Percentiles rank a stretch among this genome's conserved stretches.
phyloP scores from a whole-genome alignment of 2,888 invertebrate species.

The Gymnosoma rotundatum region DNA sequence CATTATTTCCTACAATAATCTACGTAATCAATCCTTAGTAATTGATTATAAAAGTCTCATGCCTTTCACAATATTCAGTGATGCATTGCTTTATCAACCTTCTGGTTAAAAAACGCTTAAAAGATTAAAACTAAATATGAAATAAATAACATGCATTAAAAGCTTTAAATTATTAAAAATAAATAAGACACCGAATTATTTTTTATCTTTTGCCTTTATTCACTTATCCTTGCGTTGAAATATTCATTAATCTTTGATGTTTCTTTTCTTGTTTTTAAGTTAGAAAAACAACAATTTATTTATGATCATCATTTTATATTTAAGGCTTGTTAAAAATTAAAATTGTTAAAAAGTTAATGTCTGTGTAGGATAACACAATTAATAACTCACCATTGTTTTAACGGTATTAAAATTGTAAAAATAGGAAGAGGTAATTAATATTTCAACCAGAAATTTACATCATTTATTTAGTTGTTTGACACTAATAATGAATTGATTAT shows the following conservation, averaged over 20 bases:
- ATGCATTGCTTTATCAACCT: too few species aligned
- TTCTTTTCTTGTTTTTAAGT: background rate
- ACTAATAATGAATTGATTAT: background rate
- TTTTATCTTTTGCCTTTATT: conserved; percentile 16
- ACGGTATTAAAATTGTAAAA: background rate
- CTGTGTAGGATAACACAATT: background rate
- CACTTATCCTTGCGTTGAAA: background rate
- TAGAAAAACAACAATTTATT: too few species aligned
- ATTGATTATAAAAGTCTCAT: too few species aligned
- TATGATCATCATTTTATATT: conserved; percentile 56
- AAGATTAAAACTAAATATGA: background rate
- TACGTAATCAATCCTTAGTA: too few species aligned
- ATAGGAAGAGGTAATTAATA: background rate
- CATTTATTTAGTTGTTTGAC: conserved; percentile 54
- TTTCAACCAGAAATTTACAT: conserved; percentile 1
- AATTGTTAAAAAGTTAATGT: conserved; percentile 7
- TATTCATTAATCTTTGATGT: conserved; percentile 36
- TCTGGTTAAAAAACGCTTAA: too few species aligned
- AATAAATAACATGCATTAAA: conserved; percentile 20
- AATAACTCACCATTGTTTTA: conserved; percentile 5
- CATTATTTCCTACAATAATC: too few species aligned
- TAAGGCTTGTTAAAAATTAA: background rate
- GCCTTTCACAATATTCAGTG: too few species aligned
- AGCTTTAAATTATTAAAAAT: conserved; percentile 13
- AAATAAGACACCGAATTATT: background rate